Evolutionary conservation across 2,113 vertebrate genomes (phyloP), one percentile per base, ranked within the genome.

Genomic region (Ciconia maguari): DNA sequence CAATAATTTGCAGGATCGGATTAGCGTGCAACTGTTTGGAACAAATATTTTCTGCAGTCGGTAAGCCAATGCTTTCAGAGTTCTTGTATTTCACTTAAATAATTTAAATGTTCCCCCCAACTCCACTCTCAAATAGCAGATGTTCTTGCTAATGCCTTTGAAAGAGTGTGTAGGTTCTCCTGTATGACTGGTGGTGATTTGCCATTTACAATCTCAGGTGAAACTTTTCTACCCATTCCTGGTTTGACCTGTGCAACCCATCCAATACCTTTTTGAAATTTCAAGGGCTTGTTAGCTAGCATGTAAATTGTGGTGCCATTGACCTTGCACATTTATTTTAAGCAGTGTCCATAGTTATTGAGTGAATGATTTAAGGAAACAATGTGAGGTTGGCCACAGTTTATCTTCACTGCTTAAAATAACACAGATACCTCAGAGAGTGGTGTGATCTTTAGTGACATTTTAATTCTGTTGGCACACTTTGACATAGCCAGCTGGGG

Each of bases 381-480:
- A 97, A 83, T 97, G 96, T 89, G 49, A 83, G 81, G 91, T 94
- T 98, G 97, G 93, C 94, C 54, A 64, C 78, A 71, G 87, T 88
- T 97, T 98, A 98, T 98, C 96, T 95, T 96, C 76, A 36, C 74
- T 97, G 97, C 98, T 98, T 97, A 98, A 98, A 98, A 98, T 98
- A 98, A 96, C 95, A 77, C 61, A 94, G 87, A 96, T 97, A 86
- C 42, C 85, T 97, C 95, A 77, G 93, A 92, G 36, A 52, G 83
- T 84, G 57, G 46, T 85, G 26, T 97, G 97, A 97, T 97, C 96
- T 96, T 83, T 51, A 87, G 83, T 96, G 97, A 89, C 87, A 94
- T 96, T 97, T 94, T 95, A 95, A 70, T 94, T 97, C 90, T 54
- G 1, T 76, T 97, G 97, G 87, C 86, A 94, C 87, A 78, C 51